phyloP scores from a whole-genome alignment of 2,113 vertebrate species.

The Tinamus guttatus region DNA sequence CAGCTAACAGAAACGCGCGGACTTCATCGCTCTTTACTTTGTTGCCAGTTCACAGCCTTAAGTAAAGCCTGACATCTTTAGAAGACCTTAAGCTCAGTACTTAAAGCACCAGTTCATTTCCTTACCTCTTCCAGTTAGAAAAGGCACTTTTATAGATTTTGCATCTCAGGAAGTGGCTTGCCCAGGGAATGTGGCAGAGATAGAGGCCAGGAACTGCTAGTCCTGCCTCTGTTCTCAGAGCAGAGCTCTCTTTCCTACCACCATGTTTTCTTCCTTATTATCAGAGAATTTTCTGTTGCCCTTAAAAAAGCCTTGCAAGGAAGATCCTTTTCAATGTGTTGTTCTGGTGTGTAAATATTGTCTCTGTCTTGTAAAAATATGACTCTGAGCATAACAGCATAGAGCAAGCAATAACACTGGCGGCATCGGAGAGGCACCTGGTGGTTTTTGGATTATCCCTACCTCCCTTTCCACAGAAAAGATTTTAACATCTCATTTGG shows the following conservation, averaged over 20 bases:
- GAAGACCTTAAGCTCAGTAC: background rate
- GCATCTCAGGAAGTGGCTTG: background rate
- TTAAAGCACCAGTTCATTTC: background rate
- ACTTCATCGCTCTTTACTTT: accelerated
- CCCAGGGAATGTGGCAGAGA: background rate
- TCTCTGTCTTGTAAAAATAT: background rate
- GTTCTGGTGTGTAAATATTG: background rate
- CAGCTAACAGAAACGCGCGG: accelerated
- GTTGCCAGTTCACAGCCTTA: background rate
- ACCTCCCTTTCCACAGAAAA: background rate
- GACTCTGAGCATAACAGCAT: background rate
- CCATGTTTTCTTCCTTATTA: background rate
- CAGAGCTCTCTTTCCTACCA: background rate
- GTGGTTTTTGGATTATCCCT: background rate
- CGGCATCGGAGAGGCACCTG: background rate
- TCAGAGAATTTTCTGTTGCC: background rate
- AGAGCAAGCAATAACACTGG: background rate
- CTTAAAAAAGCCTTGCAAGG: background rate
- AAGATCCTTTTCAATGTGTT: background rate
- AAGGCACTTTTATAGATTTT: background rate
- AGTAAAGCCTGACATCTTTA: background rate
- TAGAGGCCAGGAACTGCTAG: background rate
- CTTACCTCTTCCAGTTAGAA: background rate
- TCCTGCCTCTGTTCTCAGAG: background rate
- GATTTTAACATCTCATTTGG: background rate